A percentile compares a stretch with the other conserved stretches of the same genome.
phyloP scores from a whole-genome alignment of 2,888 invertebrate species.

The Amiota mariae region DNA sequence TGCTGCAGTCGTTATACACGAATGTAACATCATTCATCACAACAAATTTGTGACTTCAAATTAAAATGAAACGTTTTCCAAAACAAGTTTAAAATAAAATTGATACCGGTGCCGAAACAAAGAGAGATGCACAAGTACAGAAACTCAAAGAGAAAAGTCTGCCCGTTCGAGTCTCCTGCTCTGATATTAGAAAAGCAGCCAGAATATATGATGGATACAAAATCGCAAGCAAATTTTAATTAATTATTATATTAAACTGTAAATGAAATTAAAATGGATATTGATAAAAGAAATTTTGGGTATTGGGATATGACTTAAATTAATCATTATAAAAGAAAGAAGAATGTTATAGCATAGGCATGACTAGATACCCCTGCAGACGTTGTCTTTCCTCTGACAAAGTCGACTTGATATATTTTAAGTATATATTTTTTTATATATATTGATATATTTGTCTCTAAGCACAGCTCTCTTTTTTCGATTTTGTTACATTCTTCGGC shows the following conservation, averaged over 20 bases:
- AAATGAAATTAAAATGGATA: slow-evolving; percentile 27
- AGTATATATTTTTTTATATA: too few species aligned
- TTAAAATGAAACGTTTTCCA: slow-evolving; percentile 4
- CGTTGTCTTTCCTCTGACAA: too few species aligned
- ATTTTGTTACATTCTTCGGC: too few species aligned
- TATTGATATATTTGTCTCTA: too few species aligned
- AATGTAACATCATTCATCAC: slow-evolving; percentile 27
- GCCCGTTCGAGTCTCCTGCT: not conserved
- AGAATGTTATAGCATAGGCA: too few species aligned
- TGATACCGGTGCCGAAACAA: not conserved
- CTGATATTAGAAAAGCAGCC: not conserved
- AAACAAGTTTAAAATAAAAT: too few species aligned
- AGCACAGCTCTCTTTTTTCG: too few species aligned
- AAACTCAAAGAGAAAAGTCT: not conserved
- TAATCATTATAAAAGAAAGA: too few species aligned
- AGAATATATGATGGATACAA: not conserved
- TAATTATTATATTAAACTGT: slow-evolving; percentile 14
- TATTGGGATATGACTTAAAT: too few species aligned
- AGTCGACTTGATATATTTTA: too few species aligned
- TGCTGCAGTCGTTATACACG: slow-evolving; percentile 40
- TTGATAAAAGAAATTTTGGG: not conserved
- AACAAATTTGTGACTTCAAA: slow-evolving; percentile 20
- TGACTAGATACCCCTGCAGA: too few species aligned
- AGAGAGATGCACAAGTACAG: not conserved
- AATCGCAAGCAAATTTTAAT: slow-evolving; percentile 23